phyloP scores from a whole-genome alignment of 2,797 vertebrate species.

The Sylvilagus floridanus region DNA sequence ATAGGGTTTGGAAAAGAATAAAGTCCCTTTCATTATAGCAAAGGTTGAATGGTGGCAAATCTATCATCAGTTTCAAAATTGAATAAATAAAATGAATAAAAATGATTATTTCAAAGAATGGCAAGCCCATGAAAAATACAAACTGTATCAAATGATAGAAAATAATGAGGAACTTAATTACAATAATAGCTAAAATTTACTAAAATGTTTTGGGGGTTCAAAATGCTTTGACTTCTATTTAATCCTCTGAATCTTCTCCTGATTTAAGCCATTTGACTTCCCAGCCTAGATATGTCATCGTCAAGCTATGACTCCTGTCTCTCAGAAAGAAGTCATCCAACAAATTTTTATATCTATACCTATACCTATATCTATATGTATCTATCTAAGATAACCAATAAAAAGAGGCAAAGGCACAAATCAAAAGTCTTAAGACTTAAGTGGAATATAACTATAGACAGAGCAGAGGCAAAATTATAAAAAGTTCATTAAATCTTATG shows the following conservation, averaged over 20 bases:
- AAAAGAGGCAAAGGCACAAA: background rate
- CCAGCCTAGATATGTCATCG: background rate
- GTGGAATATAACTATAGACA: background rate
- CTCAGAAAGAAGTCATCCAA: slow-evolving; percentile 27
- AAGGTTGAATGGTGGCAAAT: background rate
- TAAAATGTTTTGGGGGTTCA: background rate
- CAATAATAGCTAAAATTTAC: slow-evolving; percentile 32
- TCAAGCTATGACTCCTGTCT: background rate
- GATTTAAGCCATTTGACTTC: background rate
- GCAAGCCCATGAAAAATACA: background rate
- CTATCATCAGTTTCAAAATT: slow-evolving; percentile 19
- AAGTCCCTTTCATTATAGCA: slow-evolving; percentile 17
- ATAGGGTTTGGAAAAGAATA: slow-evolving; percentile 18
- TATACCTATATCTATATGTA: no score
- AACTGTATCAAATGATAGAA: slow-evolving; percentile 29
- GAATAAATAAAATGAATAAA: slow-evolving; percentile 42
- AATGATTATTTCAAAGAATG: background rate
- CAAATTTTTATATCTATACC: background rate
- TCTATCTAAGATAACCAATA: background rate
- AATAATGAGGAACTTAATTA: slow-evolving; percentile 6
- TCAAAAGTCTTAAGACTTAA: slow-evolving; percentile 7
- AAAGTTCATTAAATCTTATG: background rate
- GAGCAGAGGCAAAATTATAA: background rate
- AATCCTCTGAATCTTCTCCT: background rate
- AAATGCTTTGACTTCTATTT: background rate